Evolutionary conservation across 2,113 vertebrate species (phyloP), one percentile per base, ranked within the genome.

Genomic region (Aptenodytes forsteri): DNA sequence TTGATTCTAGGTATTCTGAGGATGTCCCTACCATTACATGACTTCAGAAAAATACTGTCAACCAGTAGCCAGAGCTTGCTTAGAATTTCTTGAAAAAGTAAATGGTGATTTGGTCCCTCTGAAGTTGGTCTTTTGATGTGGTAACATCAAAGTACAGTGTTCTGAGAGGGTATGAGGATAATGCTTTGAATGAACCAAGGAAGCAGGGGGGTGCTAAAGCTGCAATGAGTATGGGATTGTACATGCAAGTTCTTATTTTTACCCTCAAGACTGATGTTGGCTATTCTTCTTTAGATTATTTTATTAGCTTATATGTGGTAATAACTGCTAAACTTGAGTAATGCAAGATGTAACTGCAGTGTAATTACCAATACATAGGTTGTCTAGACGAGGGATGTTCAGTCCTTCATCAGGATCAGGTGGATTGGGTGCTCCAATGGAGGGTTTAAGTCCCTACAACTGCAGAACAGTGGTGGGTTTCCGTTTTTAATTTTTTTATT

Each of bases 391-490:
- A 75, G 16, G 36, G 36, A 22, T 52, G 23, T 6, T 3, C 34
- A 36, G 27, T 70, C n/a, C 27, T 54, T 38, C 30, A 2, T 47
- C 38, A 50, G 47, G 21, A 56, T 25, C 19, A 25, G n/a, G 52
- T 22, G 61, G 36, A 15, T 0, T 46, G 38, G 36, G n/a, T 52
- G 21, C 21, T 73, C 13, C 59, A 42, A 2, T 2, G 10, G 20
- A 62, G 5, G 6, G 18, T 44, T 65, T 38, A 70, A 59, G 14
- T 50, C 21, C 23, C 30, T 75, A 16, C 29, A 72, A 4, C 69
- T 52, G 42, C 49, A 70, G 25, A 40, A 27, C 6, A 96, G 15
- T 25, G 18, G 13, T 32, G 9, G 17, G 18, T 62, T 64, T 90
- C 19, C 17, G n/a, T 78, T 61, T 81, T 84, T 21, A 1, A 14